Conservation (phyloP, 2,113 vertebrate genomes). For the Ceyx cyanopectus region DNA sequence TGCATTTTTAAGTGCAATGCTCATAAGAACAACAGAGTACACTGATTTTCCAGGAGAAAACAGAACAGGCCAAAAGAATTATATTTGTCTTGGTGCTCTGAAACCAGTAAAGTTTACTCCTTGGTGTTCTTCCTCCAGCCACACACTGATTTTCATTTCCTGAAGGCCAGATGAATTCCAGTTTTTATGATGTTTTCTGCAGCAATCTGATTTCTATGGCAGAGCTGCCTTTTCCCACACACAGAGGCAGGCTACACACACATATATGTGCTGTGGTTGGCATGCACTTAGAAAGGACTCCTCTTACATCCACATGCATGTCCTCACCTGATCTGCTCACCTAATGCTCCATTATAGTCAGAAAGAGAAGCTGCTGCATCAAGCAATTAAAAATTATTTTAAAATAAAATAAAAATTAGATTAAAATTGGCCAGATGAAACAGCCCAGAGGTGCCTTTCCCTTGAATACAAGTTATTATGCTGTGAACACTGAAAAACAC, state of each 20-base stretch:
- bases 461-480: not conserved
- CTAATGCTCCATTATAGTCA: not conserved
- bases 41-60: constrained; percentile 11
- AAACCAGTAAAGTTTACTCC: not conserved
- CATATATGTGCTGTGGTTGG: not conserved
- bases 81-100: constrained; percentile 30
- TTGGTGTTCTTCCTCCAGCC: not conserved
- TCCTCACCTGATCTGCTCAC: not conserved
- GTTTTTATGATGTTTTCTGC: not conserved
- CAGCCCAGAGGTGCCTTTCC: not conserved
- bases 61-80: constrained; percentile 13
- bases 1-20: constrained; percentile 50
- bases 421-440: not conserved
- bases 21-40: constrained; percentile 31
- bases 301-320: not conserved
- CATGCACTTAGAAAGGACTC: not conserved
- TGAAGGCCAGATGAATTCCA: constrained; percentile 26
- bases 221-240: not conserved
- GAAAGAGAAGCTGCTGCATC: not conserved
- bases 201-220: not conserved
- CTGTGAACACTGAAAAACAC: not conserved
- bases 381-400: not conserved
- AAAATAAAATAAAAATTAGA: too few relatives aligned
- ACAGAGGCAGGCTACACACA: not conserved
- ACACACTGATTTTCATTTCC: constrained; percentile 47